Evolutionary conservation across 2,888 invertebrate species (phyloP), one percentile per base, ranked within the genome.

Genomic region (Spodoptera picta): DNA sequence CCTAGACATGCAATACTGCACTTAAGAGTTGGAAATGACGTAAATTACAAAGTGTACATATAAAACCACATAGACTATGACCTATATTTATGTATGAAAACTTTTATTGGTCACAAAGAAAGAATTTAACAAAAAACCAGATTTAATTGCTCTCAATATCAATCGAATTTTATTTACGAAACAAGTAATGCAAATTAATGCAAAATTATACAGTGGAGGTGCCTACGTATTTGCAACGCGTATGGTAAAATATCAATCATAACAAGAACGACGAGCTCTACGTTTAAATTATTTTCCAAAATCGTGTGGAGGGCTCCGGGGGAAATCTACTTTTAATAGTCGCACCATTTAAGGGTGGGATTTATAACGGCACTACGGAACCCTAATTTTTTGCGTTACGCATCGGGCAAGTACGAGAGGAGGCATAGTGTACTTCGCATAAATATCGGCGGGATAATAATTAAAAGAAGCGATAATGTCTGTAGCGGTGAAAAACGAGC

Each of bases 391-490:
- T 58, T 66, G 72, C 72, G 67, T 65, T 73, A 70, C 70, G 75
- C 79, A 77, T 65, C 56, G 57, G 48, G 53, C 63, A 75, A 82
- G 75, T 77, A 81, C 72, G 74, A 78, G 77, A 79, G 76, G 77
- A 77, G 79, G 77, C 81, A 84, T 85, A 86, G 81, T 81, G 80
- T 83, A 82, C 79, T 75, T 78, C 76, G 87, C 86, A 89, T 90
- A 92, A 93, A 93, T 93, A 93, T 93, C 86, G 92, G 92, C 82
- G 89, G 94, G 92, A 93, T 94, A 93, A 94, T 94, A 94, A 94
- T 94, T 94, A 94, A 94, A 94, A 93, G 92, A 89, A 89, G 93
- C 92, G 94, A 94, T 94, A 94, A 94, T 92, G 94, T 94, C 94
- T 91, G 90, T 83, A 84, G 81, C 90, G 81, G 92, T 94, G 93